A percentile compares a stretch with the other conserved stretches of the same genome.
Conservation (phyloP, 2,113 vertebrate genomes). For the Pelecanus crispus region DNA sequence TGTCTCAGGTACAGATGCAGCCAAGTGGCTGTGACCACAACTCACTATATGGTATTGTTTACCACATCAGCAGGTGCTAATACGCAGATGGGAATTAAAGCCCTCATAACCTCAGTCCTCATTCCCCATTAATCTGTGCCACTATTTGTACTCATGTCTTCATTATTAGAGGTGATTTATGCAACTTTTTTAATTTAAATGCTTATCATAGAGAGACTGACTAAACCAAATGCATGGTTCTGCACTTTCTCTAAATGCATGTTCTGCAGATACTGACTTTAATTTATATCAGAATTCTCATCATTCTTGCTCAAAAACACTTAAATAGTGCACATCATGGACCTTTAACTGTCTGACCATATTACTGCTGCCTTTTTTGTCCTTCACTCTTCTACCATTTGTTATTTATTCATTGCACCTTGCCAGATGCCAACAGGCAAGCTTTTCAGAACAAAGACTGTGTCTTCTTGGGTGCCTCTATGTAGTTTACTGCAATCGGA, state of each 20-base stretch:
- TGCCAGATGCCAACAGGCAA: not conserved
- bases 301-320: not conserved
- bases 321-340: not conserved
- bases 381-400: not conserved
- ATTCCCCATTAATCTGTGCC: not conserved
- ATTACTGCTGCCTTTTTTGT: not conserved
- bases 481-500: not conserved
- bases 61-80: not conserved
- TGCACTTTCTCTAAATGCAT: not conserved
- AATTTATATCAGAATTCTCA: not conserved
- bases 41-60: not conserved
- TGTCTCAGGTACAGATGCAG: not conserved
- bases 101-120: not conserved
- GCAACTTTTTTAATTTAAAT: not conserved
- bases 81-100: not conserved
- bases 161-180: not conserved
- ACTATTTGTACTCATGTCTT: not conserved
- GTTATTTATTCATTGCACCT: not conserved
- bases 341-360: not conserved
- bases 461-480: not conserved
- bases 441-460: not conserved
- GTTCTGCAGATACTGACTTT: not conserved
- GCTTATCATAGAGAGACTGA: not conserved
- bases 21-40: not conserved
- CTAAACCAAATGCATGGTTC: not conserved